These are phyloP conservation scores for Mimachlamys varia DNA, from an alignment of 2,888 invertebrate species.

Conservation along the genomic window DNA sequence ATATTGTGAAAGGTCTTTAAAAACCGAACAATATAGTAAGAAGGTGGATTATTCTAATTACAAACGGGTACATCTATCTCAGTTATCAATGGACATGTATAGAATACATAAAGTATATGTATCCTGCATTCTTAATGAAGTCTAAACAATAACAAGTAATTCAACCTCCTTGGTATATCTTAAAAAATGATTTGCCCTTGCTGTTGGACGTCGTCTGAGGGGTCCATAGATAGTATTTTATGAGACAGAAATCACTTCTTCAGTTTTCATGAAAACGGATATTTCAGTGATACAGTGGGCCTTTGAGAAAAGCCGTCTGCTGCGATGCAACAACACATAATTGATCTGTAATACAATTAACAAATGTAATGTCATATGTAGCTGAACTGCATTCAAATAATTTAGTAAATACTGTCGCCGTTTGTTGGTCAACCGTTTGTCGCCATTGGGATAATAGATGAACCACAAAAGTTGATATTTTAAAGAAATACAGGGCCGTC, in stretches of 20 bases:
- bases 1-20: constrained; percentile 7
- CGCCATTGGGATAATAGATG: too few relatives aligned
- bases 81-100: background rate
- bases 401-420: too few relatives aligned
- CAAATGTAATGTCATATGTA: too few relatives aligned
- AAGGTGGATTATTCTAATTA: background rate
- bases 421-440: too few relatives aligned
- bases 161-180: background rate
- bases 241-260: background rate
- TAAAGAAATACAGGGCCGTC: too few relatives aligned
- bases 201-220: background rate
- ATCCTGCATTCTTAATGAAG: background rate
- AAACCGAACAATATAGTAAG: background rate
- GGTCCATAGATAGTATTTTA: background rate
- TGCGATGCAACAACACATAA: too few relatives aligned
- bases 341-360: too few relatives aligned
- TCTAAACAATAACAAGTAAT: background rate
- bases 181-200: background rate
- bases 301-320: too few relatives aligned
- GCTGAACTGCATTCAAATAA: too few relatives aligned
- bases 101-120: background rate
- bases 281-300: too few relatives aligned
- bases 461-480: too few relatives aligned
- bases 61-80: background rate
- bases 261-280: background rate